phyloP scores from a whole-genome alignment of 2,888 invertebrate genomes.

The Pelosia muscerda region DNA sequence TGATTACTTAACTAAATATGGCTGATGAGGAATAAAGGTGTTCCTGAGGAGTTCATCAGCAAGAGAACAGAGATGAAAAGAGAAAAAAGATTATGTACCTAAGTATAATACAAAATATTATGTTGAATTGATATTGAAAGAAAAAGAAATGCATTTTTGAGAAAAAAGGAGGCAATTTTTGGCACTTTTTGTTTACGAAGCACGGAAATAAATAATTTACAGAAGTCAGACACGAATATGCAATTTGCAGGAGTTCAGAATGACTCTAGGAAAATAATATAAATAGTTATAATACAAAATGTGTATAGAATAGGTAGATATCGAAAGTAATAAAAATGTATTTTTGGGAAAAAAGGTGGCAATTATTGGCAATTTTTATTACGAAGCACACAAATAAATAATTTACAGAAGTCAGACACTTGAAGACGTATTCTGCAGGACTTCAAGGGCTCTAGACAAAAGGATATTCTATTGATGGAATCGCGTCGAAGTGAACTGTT shows the following conservation, averaged over 20 bases:
- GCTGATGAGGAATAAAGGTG: slow-evolving; percentile 82
- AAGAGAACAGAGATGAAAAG: neutral
- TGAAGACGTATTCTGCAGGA: neutral
- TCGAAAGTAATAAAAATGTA: neutral
- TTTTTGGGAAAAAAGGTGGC: neutral
- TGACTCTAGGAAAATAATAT: too few species aligned
- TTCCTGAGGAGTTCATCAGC: slow-evolving; percentile 3
- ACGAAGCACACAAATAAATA: neutral
- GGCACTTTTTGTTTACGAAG: too few species aligned
- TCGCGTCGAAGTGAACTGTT: too few species aligned
- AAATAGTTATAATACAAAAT: neutral
- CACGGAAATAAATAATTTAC: too few species aligned
- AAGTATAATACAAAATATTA: too few species aligned
- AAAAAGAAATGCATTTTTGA: neutral
- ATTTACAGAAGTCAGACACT: neutral
- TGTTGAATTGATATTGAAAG: too few species aligned
- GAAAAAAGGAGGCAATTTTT: too few species aligned
- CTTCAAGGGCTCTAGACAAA: too few species aligned
- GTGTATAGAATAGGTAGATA: neutral
- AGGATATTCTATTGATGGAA: too few species aligned
- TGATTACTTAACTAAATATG: slow-evolving; percentile 39
- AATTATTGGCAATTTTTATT: neutral
- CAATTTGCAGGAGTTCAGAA: too few species aligned
- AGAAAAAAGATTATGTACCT: too few species aligned
- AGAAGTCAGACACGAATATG: too few species aligned